Evolutionary conservation across 2,888 invertebrate species (phyloP).

Genomic region (Drosophila mimetica): DNA sequence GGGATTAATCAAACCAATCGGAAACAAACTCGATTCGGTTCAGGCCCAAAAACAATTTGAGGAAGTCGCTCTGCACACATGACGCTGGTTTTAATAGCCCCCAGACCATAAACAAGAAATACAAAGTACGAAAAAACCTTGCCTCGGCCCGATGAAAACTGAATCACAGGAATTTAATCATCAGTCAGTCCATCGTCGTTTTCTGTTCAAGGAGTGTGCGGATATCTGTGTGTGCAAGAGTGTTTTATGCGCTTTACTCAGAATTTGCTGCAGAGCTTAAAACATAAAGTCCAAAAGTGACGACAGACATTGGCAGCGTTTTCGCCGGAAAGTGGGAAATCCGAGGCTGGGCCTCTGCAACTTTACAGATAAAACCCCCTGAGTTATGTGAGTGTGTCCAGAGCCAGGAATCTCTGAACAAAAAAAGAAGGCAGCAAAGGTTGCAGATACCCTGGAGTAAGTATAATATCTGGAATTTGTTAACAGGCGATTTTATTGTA

Average conservation of each 20-base stretch:
- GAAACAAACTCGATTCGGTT: constrained; percentile 23
- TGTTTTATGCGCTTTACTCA: constrained; percentile 55
- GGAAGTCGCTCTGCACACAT: neutral
- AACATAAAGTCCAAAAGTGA: constrained; percentile 38
- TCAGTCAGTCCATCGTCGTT: constrained; percentile 35
- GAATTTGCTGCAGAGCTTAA: constrained; percentile 58
- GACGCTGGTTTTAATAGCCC: constrained; percentile 25
- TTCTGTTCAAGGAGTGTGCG: constrained; percentile 19
- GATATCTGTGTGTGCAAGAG: constrained; percentile 15
- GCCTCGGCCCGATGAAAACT: constrained; percentile 33
- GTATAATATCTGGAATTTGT: neutral
- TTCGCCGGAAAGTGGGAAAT: constrained; percentile 16
- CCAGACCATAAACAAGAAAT: constrained; percentile 7
- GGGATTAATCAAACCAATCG: constrained; percentile 39
- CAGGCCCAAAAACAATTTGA: constrained; percentile 2
- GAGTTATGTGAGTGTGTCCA: constrained; percentile 31
- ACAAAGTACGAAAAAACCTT: neutral
- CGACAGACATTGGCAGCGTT: constrained; percentile 6
- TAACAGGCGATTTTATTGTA: too few species aligned
- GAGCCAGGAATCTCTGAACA: neutral
- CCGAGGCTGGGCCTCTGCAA: constrained; percentile 25
- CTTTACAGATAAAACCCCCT: constrained; percentile 14
- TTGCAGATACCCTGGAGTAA: neutral
- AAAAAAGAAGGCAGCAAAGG: neutral
- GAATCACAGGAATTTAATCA: constrained; percentile 77